Conservation (phyloP, 64 coral and sea anemone species). For the Trachythela sp. region DNA sequence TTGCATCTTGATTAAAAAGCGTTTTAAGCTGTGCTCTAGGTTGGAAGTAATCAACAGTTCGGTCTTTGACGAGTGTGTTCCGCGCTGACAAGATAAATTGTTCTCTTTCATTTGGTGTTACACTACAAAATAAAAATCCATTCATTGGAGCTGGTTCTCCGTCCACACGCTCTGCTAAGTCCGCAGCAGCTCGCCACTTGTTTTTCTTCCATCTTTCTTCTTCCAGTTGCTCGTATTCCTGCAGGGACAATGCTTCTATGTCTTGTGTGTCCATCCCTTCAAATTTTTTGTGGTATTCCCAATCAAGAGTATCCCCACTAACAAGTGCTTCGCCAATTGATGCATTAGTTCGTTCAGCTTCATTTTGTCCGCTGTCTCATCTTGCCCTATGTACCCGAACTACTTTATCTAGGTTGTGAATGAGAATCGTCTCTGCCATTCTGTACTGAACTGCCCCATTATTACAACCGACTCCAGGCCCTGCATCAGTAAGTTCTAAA, state of each 20-base stretch:
- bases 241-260: background rate
- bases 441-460: background rate
- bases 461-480: no score
- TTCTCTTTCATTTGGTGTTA: no score
- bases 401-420: background rate
- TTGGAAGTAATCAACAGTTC: no score
- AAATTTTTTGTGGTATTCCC: slow-evolving; percentile 17
- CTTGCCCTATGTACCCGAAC: background rate
- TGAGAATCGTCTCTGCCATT: background rate
- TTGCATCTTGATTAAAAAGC: no score
- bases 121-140: no score
- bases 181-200: background rate
- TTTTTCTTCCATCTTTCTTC: slow-evolving; percentile 10
- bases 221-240: slow-evolving; percentile 31
- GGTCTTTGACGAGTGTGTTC: no score
- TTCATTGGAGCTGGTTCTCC: no score
- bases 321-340: background rate
- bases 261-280: background rate
- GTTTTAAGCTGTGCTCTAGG: no score
- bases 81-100: no score
- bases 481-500: no score
- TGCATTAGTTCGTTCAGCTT: background rate
- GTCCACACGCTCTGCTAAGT: slow-evolving; percentile 24
- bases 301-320: background rate
- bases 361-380: background rate